Conservation (phyloP, 92 coral and sea anemone species). For the Parazoanthus swiftii region DNA sequence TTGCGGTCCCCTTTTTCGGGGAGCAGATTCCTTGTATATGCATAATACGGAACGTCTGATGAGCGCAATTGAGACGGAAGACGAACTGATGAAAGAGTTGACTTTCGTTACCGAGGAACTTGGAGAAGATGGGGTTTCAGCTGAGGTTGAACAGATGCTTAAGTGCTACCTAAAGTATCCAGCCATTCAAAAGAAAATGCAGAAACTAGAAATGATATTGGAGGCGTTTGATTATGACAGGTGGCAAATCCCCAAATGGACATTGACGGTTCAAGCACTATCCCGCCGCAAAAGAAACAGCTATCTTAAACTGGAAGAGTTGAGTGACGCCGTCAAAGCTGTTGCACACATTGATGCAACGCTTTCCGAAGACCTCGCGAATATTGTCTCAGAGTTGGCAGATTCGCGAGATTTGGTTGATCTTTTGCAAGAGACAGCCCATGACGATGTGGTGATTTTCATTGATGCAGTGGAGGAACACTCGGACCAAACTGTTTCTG, state of each 20-base stretch:
- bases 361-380: conserved; percentile 25
- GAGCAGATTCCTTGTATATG: conserved; percentile 5
- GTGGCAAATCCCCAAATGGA: not conserved
- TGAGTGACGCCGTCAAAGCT: conserved; percentile 18
- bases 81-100: conserved; percentile 48
- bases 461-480: too few relatives aligned
- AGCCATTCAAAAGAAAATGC: conserved; percentile 20
- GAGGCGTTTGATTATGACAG: conserved; percentile 26
- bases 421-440: conserved; percentile 59
- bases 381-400: conserved; percentile 47
- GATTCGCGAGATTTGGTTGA: conserved; percentile 54
- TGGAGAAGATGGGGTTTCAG: conserved; percentile 3
- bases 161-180: conserved; percentile 46
- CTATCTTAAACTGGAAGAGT: not conserved
- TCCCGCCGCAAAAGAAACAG: not conserved
- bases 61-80: conserved; percentile 11
- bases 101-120: conserved; percentile 31
- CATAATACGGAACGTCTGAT: conserved; percentile 7
- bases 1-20: conserved; percentile 26
- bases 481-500: conserved; percentile 68
- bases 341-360: conserved; percentile 17
- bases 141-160: conserved; percentile 18
- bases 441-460: conserved; percentile 47
- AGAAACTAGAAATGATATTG: conserved; percentile 34
- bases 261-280: not conserved